Base-by-base conservation (phyloP, 2,888 invertebrate species). In the Timema cristinae region DNA sequence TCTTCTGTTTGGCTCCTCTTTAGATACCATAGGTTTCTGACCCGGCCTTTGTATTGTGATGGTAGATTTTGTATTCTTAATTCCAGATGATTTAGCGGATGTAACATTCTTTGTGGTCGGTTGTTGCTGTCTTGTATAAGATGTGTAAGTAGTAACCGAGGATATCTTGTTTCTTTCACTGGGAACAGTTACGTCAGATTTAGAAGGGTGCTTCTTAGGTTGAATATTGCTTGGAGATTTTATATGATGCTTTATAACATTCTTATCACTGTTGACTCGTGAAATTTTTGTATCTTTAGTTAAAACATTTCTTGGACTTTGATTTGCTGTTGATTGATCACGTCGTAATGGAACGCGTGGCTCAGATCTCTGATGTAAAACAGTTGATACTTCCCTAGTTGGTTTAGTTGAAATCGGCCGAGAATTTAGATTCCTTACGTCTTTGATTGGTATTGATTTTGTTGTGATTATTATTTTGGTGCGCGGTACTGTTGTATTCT, bases 111-210 rank as follows among this genome's bases (percentile, higher is more conserved):
- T 51, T 16, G 1, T 48, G 50, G 16, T 48, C 32, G 69, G 69
- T 0, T 51, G 69, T 56, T 67, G 67, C 10, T 49, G 59, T 61
- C 32, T 56, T 16, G 61, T 50, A 13, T 16, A 8, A 32, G 72
- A 13, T 16, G 69, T 50, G 11, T 69, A 50, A 13, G 61, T 61
- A 7, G 66, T 74, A 9, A 63, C 50, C n/a, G 32, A 50, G 9
- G 66, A 66, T 7, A 16, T 67, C 11, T 76, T 74, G 59, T 73
- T 71, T 50, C 71, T 72, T 49, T 74, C 63, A 16, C 73, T 72
- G n/a, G 75, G 71, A 15, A 74, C 70, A 11, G 72, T 66, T 47
- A 68, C 56, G 50, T 73, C 74, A 6, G 73, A 68, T 50, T 73
- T 73, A 32, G 72, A 66, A 4, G 54, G 48, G 48, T 71, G 74